Conservation (phyloP, 2,797 vertebrate species). For the Rousettus madagascariensis region DNA sequence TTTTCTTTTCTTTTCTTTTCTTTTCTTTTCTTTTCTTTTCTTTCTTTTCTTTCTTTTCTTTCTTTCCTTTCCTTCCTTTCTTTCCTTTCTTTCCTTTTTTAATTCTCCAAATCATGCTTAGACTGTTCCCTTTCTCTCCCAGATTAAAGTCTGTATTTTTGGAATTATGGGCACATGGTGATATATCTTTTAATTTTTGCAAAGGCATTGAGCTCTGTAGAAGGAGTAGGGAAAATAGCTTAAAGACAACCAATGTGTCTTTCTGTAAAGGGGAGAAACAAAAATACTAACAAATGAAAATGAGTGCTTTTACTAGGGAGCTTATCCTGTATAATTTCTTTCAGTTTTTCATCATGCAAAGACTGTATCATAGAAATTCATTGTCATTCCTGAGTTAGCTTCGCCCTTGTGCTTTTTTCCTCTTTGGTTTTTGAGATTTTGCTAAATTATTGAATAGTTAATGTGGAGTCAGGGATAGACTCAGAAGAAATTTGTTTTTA, state of each 20-base stretch:
- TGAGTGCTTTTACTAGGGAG: not conserved
- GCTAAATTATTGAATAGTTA: slow-evolving; percentile 61
- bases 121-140: not conserved
- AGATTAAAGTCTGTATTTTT: slow-evolving; percentile 58
- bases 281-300: slow-evolving; percentile 37
- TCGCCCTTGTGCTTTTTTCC: not conserved
- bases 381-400: slow-evolving; percentile 34
- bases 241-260: not conserved
- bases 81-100: too few species aligned
- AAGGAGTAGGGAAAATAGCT: slow-evolving; percentile 6
- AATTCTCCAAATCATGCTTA: slow-evolving; percentile 36
- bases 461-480: not conserved
- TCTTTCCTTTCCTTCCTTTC: not conserved
- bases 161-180: slow-evolving; percentile 35
- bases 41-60: too few species aligned
- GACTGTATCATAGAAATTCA: slow-evolving; percentile 21
- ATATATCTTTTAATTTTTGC: slow-evolving; percentile 55
- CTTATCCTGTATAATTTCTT: not conserved
- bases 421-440: slow-evolving; percentile 65
- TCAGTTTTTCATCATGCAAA: slow-evolving; percentile 32
- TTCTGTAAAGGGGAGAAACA: slow-evolving; percentile 21
- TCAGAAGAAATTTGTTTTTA: slow-evolving; percentile 60
- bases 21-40: too few species aligned
- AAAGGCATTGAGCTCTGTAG: not conserved
- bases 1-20: too few species aligned